Conservation (phyloP, 2,113 vertebrate genomes). For the Mixornis gularis region DNA sequence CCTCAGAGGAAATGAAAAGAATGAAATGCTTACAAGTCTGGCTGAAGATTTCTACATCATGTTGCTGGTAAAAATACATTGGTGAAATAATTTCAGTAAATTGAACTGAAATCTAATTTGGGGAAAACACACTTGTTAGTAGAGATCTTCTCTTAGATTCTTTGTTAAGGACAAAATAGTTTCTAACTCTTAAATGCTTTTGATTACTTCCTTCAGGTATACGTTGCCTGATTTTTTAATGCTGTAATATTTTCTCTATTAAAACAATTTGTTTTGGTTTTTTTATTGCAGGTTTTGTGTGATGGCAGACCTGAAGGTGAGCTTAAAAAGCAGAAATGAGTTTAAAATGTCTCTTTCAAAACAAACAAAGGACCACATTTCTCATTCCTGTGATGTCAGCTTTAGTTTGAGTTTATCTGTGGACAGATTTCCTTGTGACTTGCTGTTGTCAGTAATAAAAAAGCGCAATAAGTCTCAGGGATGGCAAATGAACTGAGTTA, state of each 20-base stretch:
- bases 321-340: not conserved
- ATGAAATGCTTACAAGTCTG: slow-evolving; percentile 72
- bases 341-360: not conserved
- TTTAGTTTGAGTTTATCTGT: not conserved
- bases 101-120: not conserved
- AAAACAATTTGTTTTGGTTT: not conserved
- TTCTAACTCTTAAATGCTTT: not conserved
- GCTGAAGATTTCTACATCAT: slow-evolving; percentile 86
- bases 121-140: not conserved
- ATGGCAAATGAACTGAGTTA: not conserved
- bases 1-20: slow-evolving; percentile 68
- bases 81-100: not conserved
- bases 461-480: not conserved
- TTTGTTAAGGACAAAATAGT: not conserved
- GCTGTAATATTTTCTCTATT: not conserved
- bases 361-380: accelerated
- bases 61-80: slow-evolving; percentile 75
- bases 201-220: not conserved
- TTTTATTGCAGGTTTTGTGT: slow-evolving; percentile 76
- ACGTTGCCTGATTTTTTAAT: not conserved
- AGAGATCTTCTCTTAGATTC: not conserved
- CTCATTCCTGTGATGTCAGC: not conserved
- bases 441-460: not conserved
- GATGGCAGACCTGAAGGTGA: slow-evolving; percentile 82
- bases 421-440: not conserved